Conservation (phyloP, 2,888 invertebrate genomes). For the Malachius bipustulatus region DNA sequence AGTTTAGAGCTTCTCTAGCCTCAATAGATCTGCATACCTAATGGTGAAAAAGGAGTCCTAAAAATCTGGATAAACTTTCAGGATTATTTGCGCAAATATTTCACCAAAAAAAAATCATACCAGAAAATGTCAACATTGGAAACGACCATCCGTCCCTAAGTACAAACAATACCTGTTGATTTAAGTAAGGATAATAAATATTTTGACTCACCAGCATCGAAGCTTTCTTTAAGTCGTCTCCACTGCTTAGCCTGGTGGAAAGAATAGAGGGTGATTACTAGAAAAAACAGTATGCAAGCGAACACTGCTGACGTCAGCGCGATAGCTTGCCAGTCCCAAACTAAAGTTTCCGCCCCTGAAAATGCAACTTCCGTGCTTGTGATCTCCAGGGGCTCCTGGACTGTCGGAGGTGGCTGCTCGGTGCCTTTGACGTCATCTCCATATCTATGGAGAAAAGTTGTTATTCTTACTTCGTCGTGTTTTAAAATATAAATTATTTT, state of each 20-base stretch:
- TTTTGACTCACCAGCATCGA: slow-evolving; percentile 57
- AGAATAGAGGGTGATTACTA: slow-evolving; percentile 63
- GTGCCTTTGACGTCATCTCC: slow-evolving; percentile 18
- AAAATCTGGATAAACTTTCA: too few relatives aligned
- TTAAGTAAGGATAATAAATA: too few relatives aligned
- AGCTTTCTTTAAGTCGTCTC: slow-evolving; percentile 63
- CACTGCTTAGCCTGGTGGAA: slow-evolving; percentile 69
- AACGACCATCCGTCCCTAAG: too few relatives aligned
- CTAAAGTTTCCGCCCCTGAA: slow-evolving; percentile 36
- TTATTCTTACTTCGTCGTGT: too few relatives aligned
- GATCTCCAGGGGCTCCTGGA: slow-evolving; percentile 30
- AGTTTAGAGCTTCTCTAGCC: too few relatives aligned
- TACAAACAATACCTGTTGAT: too few relatives aligned
- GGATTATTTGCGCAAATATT: too few relatives aligned
- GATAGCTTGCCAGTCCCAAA: slow-evolving; percentile 65
- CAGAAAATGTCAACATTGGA: too few relatives aligned
- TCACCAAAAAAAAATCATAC: slow-evolving; percentile 3
- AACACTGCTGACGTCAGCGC: slow-evolving; percentile 60
- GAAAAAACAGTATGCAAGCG: slow-evolving; percentile 68
- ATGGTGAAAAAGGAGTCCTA: too few relatives aligned
- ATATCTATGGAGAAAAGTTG: slow-evolving; percentile 2
- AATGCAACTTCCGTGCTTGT: slow-evolving; percentile 36
- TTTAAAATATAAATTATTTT: too few relatives aligned
- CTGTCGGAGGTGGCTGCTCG: slow-evolving; percentile 14
- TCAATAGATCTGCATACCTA: too few relatives aligned